Evolutionary conservation across 2,888 invertebrate genomes (phyloP), one percentile per base, ranked within the genome.

Genomic region (Encarsia formosa): DNA sequence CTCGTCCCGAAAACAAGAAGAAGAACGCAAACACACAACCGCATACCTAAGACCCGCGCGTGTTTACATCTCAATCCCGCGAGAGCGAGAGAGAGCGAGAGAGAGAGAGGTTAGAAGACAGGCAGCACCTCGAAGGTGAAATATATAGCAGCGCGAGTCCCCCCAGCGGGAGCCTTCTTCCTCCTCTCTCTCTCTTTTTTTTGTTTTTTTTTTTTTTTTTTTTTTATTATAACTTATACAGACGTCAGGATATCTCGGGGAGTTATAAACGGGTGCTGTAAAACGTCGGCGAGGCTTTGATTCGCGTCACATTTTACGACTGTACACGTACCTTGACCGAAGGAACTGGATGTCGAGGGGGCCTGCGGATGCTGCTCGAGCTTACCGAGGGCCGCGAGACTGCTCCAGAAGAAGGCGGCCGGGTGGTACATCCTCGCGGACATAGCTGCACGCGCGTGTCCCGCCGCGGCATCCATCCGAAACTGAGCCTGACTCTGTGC

Each of bases 191-290:
- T 39, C 39, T 39, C 24, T 39, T 15, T 39, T 24, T 22, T 24
- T 39, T 15, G 11, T 31, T 2, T 19, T 3, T 19, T 2, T 24
- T 26, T 26, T 26, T 11, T n/a, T n/a, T n/a, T n/a, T n/a, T n/a
- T n/a, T n/a, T n/a, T n/a, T n/a, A n/a, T n/a, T n/a, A n/a, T n/a
- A n/a, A n/a, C 47, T 63, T 65, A 68, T 69, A 69, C 67, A 69
- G 71, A 71, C 66, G 70, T 71, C 68, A 68, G 69, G 69, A 66
- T 68, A 68, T 64, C 63, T n/a, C n/a, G n/a, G n/a, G 63, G 61
- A 62, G 68, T 60, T 61, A 58, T 63, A 63, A 67, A 69, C 61
- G 65, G 61, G 64, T 53, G 62, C 55, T 48, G 52, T 61, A 61
- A 61, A 61, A 55, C 67, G 51, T 61, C 71, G 71, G 59, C 57